Evolutionary conservation across 2,113 vertebrate species (phyloP).

Genomic region (Corydoras maculifer): DNA sequence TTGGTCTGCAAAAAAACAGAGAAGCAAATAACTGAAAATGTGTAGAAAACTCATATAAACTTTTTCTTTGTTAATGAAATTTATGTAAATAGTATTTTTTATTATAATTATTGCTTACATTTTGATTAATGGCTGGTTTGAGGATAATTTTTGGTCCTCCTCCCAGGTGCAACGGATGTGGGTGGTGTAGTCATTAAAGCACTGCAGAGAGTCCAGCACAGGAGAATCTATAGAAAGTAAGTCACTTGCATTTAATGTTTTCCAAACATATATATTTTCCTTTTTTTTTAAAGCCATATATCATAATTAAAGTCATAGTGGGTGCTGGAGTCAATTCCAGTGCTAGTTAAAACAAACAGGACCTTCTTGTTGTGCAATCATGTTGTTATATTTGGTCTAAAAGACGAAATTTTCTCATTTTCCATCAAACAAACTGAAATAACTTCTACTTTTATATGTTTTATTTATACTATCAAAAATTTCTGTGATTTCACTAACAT

Average conservation of each 20-base stretch:
- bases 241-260: background rate
- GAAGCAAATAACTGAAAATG: background rate
- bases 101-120: conserved; percentile 28
- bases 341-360: too few species aligned
- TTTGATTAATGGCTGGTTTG: background rate
- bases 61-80: background rate
- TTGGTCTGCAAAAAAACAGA: background rate
- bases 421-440: too few species aligned
- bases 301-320: background rate
- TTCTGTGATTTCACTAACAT: too few species aligned
- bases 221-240: conserved; percentile 44
- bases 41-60: background rate
- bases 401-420: too few species aligned
- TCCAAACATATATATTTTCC: background rate
- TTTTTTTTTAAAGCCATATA: background rate
- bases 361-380: too few species aligned
- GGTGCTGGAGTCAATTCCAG: too few species aligned
- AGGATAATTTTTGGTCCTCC: background rate
- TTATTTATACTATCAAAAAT: too few species aligned
- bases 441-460: too few species aligned
- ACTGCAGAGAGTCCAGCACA: conserved; percentile 54
- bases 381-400: too few species aligned
- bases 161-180: conserved; percentile 54
- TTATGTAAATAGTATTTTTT: background rate
- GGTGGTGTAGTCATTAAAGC: conserved; percentile 55